Percentiles rank a stretch among this genome's conserved stretches.
These are phyloP conservation scores for Cydia fagiglandana DNA, from an alignment of 1,140 invertebrate genomes.

Conservation along the genomic window DNA sequence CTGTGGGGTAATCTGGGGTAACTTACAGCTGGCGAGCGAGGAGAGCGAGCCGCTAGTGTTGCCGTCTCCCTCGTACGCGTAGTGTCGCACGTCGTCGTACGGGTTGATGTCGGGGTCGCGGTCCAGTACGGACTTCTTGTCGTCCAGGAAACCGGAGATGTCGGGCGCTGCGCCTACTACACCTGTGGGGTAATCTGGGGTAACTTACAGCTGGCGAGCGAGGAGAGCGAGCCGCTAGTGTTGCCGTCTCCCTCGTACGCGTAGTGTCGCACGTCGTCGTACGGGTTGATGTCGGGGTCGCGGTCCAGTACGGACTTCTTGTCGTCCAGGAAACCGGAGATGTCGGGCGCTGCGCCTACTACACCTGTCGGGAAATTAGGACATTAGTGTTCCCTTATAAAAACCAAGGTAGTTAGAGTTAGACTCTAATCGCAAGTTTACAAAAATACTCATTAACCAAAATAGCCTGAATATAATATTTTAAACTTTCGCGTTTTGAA, in stretches of 20 bases:
- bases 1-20: too few species aligned
- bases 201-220: constrained; percentile 91
- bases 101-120: constrained; percentile 94
- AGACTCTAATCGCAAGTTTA: too few species aligned
- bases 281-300: constrained; percentile 93
- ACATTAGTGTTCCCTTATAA: too few species aligned
- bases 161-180: constrained; percentile 84
- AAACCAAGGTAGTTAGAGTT: too few species aligned
- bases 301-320: constrained; percentile 94
- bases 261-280: constrained; percentile 97
- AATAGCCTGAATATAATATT: too few species aligned
- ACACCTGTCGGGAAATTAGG: constrained; percentile 44
- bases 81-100: constrained; percentile 96
- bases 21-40: constrained; percentile 92
- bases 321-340: constrained; percentile 93
- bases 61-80: constrained; percentile 97
- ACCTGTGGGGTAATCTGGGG: too few species aligned
- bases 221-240: constrained; percentile 93
- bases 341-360: constrained; percentile 85
- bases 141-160: constrained; percentile 94
- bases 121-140: constrained; percentile 93
- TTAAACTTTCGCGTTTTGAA: too few species aligned
- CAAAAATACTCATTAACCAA: too few species aligned
- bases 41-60: constrained; percentile 95
- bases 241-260: constrained; percentile 98